A percentile compares a stretch with the other conserved stretches of the same genome.
These are phyloP conservation scores for Mya arenaria DNA, from an alignment of 1,140 invertebrate species.

Conservation along the genomic window DNA sequence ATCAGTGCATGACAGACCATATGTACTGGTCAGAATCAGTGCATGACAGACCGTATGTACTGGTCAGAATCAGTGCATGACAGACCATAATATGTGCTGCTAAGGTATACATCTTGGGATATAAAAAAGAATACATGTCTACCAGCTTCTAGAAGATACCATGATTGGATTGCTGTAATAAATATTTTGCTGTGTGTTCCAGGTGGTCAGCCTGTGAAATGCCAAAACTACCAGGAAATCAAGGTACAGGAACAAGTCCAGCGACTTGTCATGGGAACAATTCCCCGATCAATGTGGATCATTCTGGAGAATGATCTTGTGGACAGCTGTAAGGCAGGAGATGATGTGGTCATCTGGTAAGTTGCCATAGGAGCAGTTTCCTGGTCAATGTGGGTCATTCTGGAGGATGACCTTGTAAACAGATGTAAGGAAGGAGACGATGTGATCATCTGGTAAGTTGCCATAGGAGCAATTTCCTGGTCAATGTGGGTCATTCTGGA, in stretches of 20 bases:
- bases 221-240: constrained; percentile 95
- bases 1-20: too few species aligned
- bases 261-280: constrained; percentile 87
- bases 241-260: constrained; percentile 91
- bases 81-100: too few species aligned
- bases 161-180: background rate
- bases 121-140: too few species aligned
- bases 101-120: too few species aligned
- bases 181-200: background rate
- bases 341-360: constrained; percentile 92
- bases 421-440: constrained; percentile 56
- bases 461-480: background rate
- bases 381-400: constrained; percentile 88
- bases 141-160: too few species aligned
- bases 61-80: too few species aligned
- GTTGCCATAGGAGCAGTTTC: constrained; percentile 1
- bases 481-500: constrained; percentile 91
- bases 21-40: too few species aligned
- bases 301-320: constrained; percentile 93
- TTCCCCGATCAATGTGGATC: constrained; percentile 90
- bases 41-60: too few species aligned
- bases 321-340: constrained; percentile 93
- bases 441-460: background rate
- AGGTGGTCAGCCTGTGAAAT: constrained; percentile 84
- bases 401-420: constrained; percentile 94